These are phyloP conservation scores for Lagorchestes hirsutus DNA, from an alignment of 2,797 vertebrate genomes.

Conservation along the genomic window DNA sequence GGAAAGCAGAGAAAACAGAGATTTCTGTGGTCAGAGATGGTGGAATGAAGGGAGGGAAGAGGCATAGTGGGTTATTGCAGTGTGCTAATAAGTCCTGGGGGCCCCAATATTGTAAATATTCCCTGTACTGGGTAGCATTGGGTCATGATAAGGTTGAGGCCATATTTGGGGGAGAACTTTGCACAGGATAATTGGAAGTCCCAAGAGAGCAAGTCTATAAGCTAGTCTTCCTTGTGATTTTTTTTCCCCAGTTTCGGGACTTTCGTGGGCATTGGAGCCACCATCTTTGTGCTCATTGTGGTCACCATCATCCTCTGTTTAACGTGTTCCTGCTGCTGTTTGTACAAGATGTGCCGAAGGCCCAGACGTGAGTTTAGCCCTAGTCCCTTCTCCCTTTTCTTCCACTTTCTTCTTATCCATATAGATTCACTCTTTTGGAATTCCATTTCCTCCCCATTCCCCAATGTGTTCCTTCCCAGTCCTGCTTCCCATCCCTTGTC, in stretches of 20 bases:
- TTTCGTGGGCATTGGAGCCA: conserved; percentile 79
- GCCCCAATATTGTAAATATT: background rate
- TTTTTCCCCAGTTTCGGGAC: conserved; percentile 81
- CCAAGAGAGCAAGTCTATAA: background rate
- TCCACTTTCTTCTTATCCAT: background rate
- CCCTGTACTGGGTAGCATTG: background rate
- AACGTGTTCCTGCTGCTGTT: conserved; percentile 94
- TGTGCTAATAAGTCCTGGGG: background rate
- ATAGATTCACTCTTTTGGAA: background rate
- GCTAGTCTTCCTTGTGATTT: background rate
- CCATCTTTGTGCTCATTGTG: conserved; percentile 77
- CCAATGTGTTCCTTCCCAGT: background rate
- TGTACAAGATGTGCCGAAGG: conserved; percentile 93
- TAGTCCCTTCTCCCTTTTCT: background rate
- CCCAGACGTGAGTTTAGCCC: conserved; percentile 88
- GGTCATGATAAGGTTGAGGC: background rate
- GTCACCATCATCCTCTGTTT: conserved; percentile 90
- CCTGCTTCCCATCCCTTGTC: background rate
- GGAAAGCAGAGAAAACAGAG: background rate
- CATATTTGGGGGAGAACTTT: background rate
- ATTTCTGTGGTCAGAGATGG: background rate
- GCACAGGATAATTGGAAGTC: background rate
- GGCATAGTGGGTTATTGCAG: background rate
- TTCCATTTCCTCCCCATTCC: background rate
- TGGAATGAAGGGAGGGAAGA: background rate